Percentiles rank a stretch among this genome's conserved stretches.
Conservation (phyloP, 1,140 invertebrate genomes). For the Laupala kohalensis region DNA sequence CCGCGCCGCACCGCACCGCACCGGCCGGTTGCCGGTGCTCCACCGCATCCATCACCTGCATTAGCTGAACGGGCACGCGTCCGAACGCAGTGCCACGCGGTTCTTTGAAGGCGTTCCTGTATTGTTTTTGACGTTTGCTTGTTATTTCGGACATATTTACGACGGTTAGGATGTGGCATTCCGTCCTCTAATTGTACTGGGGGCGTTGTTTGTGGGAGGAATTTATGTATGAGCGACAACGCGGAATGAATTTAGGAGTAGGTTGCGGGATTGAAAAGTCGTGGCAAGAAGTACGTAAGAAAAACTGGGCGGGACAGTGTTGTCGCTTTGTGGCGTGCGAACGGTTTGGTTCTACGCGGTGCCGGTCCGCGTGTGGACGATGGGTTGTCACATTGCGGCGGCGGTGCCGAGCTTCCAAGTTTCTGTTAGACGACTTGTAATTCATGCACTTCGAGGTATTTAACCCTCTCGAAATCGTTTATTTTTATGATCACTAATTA, state of each 20-base stretch:
- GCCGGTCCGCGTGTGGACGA: background rate
- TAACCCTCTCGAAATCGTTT: background rate
- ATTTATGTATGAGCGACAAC: background rate
- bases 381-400: background rate
- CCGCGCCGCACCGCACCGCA: too few relatives aligned
- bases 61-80: background rate
- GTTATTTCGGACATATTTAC: background rate
- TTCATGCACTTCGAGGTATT: background rate
- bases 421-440: too few relatives aligned
- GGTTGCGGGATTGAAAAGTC: background rate
- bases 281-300: background rate
- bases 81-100: too few relatives aligned
- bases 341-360: too few relatives aligned
- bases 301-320: too few relatives aligned
- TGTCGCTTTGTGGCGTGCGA: too few relatives aligned
- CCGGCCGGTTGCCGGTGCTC: background rate
- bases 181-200: background rate
- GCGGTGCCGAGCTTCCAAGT: too few relatives aligned
- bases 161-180: background rate
- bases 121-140: background rate
- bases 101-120: background rate
- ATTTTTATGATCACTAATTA: background rate
- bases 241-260: background rate
- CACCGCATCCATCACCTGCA: background rate
- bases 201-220: background rate